Percentiles rank a stretch among this genome's conserved stretches.
Conservation (phyloP, 2,888 invertebrate genomes). For the Phyto melanocephala region DNA sequence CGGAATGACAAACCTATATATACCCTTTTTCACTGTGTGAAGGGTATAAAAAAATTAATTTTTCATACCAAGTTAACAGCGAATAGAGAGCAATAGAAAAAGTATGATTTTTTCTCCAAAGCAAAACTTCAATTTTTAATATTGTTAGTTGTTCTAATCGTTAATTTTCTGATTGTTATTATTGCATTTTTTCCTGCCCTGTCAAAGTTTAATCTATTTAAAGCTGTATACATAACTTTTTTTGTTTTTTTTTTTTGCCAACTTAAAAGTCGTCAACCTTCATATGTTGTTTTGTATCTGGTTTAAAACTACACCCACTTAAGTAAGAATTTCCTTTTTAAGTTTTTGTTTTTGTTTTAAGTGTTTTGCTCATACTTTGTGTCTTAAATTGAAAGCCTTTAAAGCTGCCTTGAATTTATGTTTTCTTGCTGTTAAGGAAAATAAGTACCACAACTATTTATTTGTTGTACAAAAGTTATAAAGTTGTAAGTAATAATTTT, state of each 20-base stretch:
- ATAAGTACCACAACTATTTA: not conserved
- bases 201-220: not conserved
- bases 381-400: conserved; percentile 27
- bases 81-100: too few species aligned
- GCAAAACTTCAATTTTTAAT: not conserved
- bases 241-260: conserved; percentile 22
- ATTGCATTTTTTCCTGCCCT: not conserved
- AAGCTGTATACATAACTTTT: not conserved
- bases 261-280: conserved; percentile 65
- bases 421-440: conserved; percentile 18
- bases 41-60: too few species aligned
- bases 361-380: not conserved
- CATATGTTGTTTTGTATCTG: conserved; percentile 50
- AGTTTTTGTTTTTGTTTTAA: not conserved
- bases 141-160: conserved; percentile 6
- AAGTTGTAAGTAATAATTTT: conserved; percentile 62
- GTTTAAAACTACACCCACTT: conserved; percentile 61
- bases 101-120: too few species aligned
- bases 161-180: conserved; percentile 51
- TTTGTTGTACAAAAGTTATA: conserved; percentile 31
- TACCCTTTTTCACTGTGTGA: too few species aligned
- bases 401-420: conserved; percentile 41
- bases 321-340: conserved; percentile 54
- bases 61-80: too few species aligned
- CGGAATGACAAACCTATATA: too few species aligned